Evolutionary conservation across 2,888 invertebrate genomes (phyloP).

Genomic region (Drosophila lacicola): DNA sequence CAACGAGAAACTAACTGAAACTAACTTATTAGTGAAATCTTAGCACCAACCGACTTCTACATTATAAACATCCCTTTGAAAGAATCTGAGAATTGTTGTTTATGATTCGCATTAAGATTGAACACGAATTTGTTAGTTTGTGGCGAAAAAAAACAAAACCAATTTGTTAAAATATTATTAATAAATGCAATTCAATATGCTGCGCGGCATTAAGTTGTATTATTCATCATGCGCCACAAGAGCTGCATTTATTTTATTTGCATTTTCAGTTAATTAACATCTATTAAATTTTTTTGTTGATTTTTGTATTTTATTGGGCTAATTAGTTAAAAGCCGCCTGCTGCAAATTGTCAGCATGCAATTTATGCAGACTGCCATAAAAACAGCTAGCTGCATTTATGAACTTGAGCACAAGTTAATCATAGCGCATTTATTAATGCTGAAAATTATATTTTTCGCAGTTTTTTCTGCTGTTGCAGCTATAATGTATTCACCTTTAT

Average conservation of each 20-base stretch:
- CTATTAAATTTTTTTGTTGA: not conserved
- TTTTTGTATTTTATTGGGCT: not conserved
- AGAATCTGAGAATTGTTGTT: no score
- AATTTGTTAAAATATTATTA: no score
- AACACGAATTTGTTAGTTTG: no score
- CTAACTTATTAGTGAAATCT: no score
- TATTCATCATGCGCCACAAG: not conserved
- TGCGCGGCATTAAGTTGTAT: no score
- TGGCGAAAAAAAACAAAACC: no score
- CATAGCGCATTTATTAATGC: not conserved
- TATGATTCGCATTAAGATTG: no score
- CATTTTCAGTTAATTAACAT: not conserved
- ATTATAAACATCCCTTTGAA: no score
- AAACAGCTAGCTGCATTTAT: not conserved
- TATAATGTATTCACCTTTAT: slow-evolving; percentile 49
- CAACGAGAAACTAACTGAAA: no score
- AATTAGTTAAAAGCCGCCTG: not conserved
- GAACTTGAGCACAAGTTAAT: slow-evolving; percentile 7
- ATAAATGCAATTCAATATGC: no score
- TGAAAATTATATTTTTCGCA: not conserved
- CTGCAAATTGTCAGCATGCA: not conserved
- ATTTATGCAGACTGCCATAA: not conserved
- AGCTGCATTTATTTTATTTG: not conserved
- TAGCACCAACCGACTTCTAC: no score
- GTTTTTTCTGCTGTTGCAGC: not conserved